These are phyloP conservation scores for Eilema griseolum DNA, from an alignment of 2,888 invertebrate species.

Conservation along the genomic window DNA sequence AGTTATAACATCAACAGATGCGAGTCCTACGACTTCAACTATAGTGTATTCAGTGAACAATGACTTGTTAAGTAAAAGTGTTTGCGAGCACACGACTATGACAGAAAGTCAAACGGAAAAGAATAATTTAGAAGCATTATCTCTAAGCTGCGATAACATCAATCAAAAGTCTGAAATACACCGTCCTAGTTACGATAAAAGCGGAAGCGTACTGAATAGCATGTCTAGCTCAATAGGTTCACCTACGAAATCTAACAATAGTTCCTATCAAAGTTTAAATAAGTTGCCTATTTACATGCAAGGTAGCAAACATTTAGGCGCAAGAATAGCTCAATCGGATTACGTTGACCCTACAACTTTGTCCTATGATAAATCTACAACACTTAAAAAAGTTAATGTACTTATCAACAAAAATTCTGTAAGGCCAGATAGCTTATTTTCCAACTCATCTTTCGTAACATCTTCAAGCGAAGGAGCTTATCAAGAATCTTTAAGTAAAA, in stretches of 20 bases:
- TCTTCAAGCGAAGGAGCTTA: conserved; percentile 85
- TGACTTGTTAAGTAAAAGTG: conserved; percentile 76
- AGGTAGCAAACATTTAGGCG: conserved; percentile 94
- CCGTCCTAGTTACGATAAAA: conserved; percentile 73
- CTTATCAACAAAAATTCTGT: conserved; percentile 88
- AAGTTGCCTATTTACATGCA: conserved; percentile 90
- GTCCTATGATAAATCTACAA: conserved; percentile 79
- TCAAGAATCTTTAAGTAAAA: conserved; percentile 65
- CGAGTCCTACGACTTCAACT: conserved; percentile 70
- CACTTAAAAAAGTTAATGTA: conserved; percentile 86
- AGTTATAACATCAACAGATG: conserved; percentile 74
- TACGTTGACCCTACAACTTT: conserved; percentile 94
- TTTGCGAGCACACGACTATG: conserved; percentile 73
- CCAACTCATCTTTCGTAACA: conserved; percentile 86
- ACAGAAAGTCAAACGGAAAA: conserved; percentile 77
- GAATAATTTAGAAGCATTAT: conserved; percentile 74
- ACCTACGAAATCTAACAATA: conserved; percentile 75
- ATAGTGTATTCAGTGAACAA: conserved; percentile 61
- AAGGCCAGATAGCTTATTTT: conserved; percentile 85
- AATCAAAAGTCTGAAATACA: conserved; percentile 62
- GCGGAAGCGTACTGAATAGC: conserved; percentile 72
- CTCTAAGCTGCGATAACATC: conserved; percentile 79
- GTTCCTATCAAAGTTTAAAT: conserved; percentile 76
- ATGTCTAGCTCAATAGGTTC: conserved; percentile 66
- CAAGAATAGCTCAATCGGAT: conserved; percentile 95